Evolutionary conservation across 2,888 invertebrate species (phyloP).

Genomic region (Diarsia mendica): DNA sequence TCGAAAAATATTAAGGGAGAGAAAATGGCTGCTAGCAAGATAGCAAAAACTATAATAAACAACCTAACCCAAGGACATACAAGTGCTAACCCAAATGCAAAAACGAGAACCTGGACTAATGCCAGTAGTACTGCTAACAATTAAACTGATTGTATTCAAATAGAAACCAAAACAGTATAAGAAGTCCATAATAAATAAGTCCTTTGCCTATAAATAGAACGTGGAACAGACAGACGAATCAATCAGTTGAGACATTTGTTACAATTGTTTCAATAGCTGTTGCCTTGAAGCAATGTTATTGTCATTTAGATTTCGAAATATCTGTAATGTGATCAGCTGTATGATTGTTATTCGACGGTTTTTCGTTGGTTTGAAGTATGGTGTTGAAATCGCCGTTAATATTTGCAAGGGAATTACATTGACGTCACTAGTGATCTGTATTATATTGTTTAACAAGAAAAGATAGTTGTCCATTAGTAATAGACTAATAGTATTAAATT

Average conservation of each 20-base stretch:
- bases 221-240: conserved; percentile 34
- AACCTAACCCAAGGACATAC: background rate
- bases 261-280: conserved; percentile 31
- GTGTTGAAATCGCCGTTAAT: background rate
- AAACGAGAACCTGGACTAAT: conserved; percentile 13
- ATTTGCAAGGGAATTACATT: background rate
- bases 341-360: background rate
- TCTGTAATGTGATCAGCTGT: conserved; percentile 12
- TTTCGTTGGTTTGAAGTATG: background rate
- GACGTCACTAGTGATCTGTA: too few relatives aligned
- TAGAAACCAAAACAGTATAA: conserved; percentile 3
- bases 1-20: background rate
- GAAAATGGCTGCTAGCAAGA: background rate
- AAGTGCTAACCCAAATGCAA: conserved; percentile 27
- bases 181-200: conserved; percentile 24
- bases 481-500: too few relatives aligned
- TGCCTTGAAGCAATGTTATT: conserved; percentile 48
- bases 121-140: conserved; percentile 20
- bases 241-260: conserved; percentile 41
- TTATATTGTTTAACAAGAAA: background rate
- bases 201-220: conserved; percentile 37
- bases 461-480: background rate
- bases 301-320: conserved; percentile 33
- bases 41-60: background rate
- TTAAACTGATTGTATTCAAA: conserved; percentile 50